These are phyloP conservation scores for Tethya wilhelma DNA, from an alignment of 37 sponge, comb jelly and placozoan genomes.

Conservation along the genomic window DNA sequence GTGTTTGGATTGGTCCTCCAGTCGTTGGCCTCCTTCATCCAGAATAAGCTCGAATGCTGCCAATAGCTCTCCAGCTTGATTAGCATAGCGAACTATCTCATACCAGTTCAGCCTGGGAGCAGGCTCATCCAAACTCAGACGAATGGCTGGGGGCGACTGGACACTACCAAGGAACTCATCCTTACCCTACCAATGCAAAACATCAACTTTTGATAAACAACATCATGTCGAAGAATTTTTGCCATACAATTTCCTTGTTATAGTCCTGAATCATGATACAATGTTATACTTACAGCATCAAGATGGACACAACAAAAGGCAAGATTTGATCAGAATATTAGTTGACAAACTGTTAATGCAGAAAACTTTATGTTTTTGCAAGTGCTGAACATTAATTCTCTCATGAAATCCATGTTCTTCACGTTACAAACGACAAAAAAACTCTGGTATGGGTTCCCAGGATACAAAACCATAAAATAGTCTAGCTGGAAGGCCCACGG, in stretches of 20 bases:
- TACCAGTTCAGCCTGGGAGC: slow-evolving; percentile 80
- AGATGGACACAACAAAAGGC: not conserved
- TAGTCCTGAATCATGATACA: too few species aligned
- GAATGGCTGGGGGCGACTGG: slow-evolving; percentile 49
- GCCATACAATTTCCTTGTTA: too few species aligned
- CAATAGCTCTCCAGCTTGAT: slow-evolving; percentile 80
- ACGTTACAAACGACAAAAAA: too few species aligned
- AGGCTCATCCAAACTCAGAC: slow-evolving; percentile 40
- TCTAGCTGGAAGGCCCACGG: too few species aligned
- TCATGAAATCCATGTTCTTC: too few species aligned
- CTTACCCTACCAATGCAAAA: slow-evolving; percentile 55
- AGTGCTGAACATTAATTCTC: too few species aligned
- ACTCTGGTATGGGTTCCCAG: too few species aligned
- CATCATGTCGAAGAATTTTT: not conserved
- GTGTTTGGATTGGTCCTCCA: slow-evolving; percentile 53
- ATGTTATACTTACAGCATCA: too few species aligned
- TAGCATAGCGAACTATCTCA: slow-evolving; percentile 43
- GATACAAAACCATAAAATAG: too few species aligned
- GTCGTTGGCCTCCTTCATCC: slow-evolving; percentile 77
- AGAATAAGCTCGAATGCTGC: slow-evolving; percentile 90
- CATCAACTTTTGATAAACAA: not conserved
- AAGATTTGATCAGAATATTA: too few species aligned
- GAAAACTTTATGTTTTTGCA: too few species aligned
- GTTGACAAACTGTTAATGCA: too few species aligned
- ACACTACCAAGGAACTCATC: slow-evolving; percentile 85